Evolutionary conservation across 2,888 invertebrate species (phyloP).

Genomic region (Shargacucullia verbasci): DNA sequence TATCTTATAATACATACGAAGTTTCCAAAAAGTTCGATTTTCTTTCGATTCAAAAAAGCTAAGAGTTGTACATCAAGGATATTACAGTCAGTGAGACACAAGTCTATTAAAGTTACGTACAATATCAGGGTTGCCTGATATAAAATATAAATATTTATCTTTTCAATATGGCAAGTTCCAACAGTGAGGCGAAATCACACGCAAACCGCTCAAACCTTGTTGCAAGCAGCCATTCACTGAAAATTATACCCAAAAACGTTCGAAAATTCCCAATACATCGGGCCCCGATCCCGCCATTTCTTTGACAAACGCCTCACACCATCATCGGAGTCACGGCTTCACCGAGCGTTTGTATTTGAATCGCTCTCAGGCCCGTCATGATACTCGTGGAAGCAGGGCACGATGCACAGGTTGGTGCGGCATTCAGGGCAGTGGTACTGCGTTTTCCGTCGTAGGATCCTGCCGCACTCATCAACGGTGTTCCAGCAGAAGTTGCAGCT

Average conservation of each 20-base stretch:
- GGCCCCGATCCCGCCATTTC: conserved; percentile 38
- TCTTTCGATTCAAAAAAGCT: no score
- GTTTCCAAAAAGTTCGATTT: no score
- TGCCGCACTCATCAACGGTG: conserved; percentile 94
- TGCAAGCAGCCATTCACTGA: no score
- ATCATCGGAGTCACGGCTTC: conserved; percentile 39
- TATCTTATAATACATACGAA: no score
- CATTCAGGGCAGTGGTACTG: conserved; percentile 97
- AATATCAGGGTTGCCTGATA: no score
- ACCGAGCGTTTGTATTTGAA: conserved; percentile 66
- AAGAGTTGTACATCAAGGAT: no score
- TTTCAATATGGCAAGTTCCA: no score
- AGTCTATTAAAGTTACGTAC: no score
- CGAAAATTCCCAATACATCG: not conserved
- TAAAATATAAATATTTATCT: no score
- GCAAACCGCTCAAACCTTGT: not conserved
- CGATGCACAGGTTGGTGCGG: conserved; percentile 96
- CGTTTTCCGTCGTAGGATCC: conserved; percentile 95
- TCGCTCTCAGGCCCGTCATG: conserved; percentile 89
- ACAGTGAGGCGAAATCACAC: not conserved
- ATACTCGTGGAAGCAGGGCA: conserved; percentile 96
- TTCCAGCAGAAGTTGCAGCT: conserved; percentile 98
- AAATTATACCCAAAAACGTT: no score
- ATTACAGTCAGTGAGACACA: no score
- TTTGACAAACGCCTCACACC: conserved; percentile 45